Base-by-base conservation (phyloP, 2,797 vertebrate genomes). In the Lepus oiostolus region DNA sequence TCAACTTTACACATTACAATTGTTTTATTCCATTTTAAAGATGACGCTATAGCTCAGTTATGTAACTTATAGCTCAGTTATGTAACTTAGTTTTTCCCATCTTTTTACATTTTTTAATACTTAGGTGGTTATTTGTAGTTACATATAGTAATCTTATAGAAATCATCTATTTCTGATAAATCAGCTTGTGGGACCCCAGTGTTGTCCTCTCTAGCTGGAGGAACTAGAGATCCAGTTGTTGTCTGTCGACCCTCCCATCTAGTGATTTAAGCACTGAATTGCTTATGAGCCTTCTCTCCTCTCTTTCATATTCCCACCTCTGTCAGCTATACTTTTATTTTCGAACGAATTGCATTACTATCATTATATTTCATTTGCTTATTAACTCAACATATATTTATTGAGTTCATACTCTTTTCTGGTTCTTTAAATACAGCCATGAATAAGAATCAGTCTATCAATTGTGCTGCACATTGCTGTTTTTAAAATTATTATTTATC, bases 111-210 rank as follows among this genome's bases (percentile, higher is more conserved):
- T 72, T 87, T 87, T 88, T 79, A 7, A 75, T 75, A 76, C 63
- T n/a, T 79, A 92, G n/a, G 16, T 88, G 28, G 54, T 67, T 67
- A 28, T 88, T 76, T 65, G 13, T 70, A 68, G 19, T 72, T 28
- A 74, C 22, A 7, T 38, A 30, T 13, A n/a, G 9, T 38, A 86
- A 70, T 70, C 88, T 82, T 90, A 83, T 65, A 95, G 77, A 72
- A 74, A 58, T 52, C 38, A 63, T 50, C 22, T 50, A 19, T 58
- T 80, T 54, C 30, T 32, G 47, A 32, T 91, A 32, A 68, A 14
- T 79, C 30, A 50, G 16, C 71, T 68, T 83, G 62, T 47, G 75
- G 42, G 70, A 72, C 26, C 5, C 32, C 5, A 62, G 1, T 72
- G 21, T n/a, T 76, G 13, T 2, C 42, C 65, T 24, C 17, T 60